Evolutionary conservation across 2,797 vertebrate species (phyloP), one percentile per base, ranked within the genome.

Genomic region (Rhincodon typus): DNA sequence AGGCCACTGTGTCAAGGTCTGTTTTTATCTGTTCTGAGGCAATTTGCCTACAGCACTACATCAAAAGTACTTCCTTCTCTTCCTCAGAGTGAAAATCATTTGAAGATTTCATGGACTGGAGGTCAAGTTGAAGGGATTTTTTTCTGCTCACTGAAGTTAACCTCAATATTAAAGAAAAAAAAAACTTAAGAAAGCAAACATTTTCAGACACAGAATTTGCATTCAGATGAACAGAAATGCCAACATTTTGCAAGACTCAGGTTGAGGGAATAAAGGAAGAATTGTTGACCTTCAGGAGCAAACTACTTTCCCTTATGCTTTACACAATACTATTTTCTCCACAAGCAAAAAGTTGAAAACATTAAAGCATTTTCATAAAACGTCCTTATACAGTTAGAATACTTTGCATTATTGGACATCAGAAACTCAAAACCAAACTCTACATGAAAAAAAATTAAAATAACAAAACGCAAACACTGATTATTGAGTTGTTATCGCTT

Each of bases 111-210:
- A 94, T 38, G 2, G 8, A 69, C 50, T 94, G 12, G 34, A 38
- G 19, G 23, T 94, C 66, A 69, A 69, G 90, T 69, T 38, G 66
- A 42, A 69, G 8, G 66, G 62, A 38, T 69, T 69, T 38, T 93
- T 94, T 94, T 67, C n/a, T 94, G 90, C 12, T 94, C 34, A 94
- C 57, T 94, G 69, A 69, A 93, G 62, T n/a, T 93, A 93, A 69
- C 34, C 30, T 62, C 4, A 57, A 57, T 21, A 38, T 93, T 67
- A n/a, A 93, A 19, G n/a, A 38, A 67, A 93, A 50, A 93, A 38
- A 67, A 93, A 50, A 93, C 70, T 74, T 12, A 77, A n/a, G n/a
- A 94, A 93, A 93, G 62, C 90, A 94, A 42, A 10, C 34, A 42
- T 69, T 94, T 25, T 38, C 2, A 1, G 34, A 38, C 21, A 69